Base-by-base conservation (phyloP, 2,797 vertebrate species). In the Tokudaia tokunoshimensis region DNA sequence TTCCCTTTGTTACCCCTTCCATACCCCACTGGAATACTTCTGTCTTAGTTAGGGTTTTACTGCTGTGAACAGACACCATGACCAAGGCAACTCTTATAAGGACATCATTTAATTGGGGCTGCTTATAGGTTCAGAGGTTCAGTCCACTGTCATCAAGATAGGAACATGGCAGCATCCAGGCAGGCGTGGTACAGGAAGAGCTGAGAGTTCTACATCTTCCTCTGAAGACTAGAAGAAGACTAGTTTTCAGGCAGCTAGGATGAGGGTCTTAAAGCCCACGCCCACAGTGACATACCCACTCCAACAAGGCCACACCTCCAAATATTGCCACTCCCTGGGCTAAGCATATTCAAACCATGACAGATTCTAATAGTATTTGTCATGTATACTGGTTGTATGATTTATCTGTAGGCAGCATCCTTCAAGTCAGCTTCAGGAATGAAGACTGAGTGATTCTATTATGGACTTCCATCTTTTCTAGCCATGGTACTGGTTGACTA, bases 331-430 rank as follows among this genome's bases (percentile, higher is more conserved):
- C 70, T 72, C n/a, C 34, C 8, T 72, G 34, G 34, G 34, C 67
- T 72, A 70, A 70, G 67, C 34, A 37, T 72, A 72, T n/a, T 72
- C 34, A 72, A 3, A 72, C 1, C 67, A 19, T 72, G 17, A 20
- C 70, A 72, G 76, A 78, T 59, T 57, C 41, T 82, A 65, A 78
- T 94, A 84, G 52, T 89, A 93, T 91, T 94, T 87, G 86, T 81
- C 61, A 67, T 78, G 76, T 88, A 59, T 74, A 93, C 59, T 84
- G 76, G 86, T 81, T 93, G 11, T 78, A 55, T 95, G 61, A 91
- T 95, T 97, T 94, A 86, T 91, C 94, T 95, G 44, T 63, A 90
- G 89, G 79, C 74, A 76, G 89, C 95, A 91, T 89, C 75, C 70
- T 96, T 94, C 70, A 86, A 50, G 87, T 92, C 91, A 74, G 84